Evolutionary conservation across 2,888 invertebrate genomes (phyloP).

Genomic region (Aleiodes testaceus): DNA sequence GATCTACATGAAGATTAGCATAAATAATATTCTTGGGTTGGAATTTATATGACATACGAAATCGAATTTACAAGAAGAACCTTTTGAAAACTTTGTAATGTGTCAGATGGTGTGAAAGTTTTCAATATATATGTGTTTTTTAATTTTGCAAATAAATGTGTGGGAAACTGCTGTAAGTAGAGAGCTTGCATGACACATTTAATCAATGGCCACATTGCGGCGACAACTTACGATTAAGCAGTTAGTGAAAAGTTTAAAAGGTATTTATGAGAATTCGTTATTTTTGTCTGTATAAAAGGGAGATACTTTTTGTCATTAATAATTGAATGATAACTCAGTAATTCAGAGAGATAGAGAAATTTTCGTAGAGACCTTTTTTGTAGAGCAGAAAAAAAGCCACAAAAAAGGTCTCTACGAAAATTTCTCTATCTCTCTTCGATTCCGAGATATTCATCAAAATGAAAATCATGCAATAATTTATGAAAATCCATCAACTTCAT

Average conservation of each 20-base stretch:
- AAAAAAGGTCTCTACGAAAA: too few species aligned
- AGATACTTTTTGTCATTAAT: too few species aligned
- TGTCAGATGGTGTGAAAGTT: conserved; percentile 48
- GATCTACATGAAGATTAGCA: conserved; percentile 44
- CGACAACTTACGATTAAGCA: conserved; percentile 6
- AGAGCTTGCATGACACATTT: conserved; percentile 1
- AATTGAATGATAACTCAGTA: too few species aligned
- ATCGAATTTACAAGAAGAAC: conserved; percentile 50
- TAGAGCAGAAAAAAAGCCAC: too few species aligned
- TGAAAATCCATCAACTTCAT: too few species aligned
- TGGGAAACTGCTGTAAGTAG: conserved; percentile 21
- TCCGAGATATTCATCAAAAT: too few species aligned
- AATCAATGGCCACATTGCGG: not conserved
- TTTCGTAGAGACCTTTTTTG: too few species aligned
- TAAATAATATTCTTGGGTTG: conserved; percentile 50
- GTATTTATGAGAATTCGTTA: conserved; percentile 12
- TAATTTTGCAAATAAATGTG: conserved; percentile 13
- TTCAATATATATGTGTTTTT: conserved; percentile 29
- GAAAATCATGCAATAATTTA: too few species aligned
- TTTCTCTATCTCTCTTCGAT: too few species aligned
- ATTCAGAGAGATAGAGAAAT: too few species aligned
- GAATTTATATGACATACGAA: conserved; percentile 54
- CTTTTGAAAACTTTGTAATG: not conserved
- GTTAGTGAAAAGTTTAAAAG: conserved; percentile 2
- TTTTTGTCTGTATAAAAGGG: too few species aligned